Evolutionary conservation across 2,113 vertebrate species (phyloP), one percentile per base, ranked within the genome.

Genomic region (Chiloscyllium plagiosum): DNA sequence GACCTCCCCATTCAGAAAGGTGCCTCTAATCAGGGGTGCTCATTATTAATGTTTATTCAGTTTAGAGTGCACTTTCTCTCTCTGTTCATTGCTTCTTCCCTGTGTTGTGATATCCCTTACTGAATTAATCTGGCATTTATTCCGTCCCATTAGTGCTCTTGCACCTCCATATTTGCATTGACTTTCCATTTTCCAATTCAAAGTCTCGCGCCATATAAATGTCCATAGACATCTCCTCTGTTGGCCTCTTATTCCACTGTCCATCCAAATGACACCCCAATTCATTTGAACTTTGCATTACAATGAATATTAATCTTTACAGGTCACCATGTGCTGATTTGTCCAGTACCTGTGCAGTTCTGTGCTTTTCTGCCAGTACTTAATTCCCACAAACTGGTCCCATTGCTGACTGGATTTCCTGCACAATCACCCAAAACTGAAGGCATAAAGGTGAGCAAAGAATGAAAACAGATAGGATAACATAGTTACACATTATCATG

Each of bases 401-500:
- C 95, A 86, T 85, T 66, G 50, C n/a, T 85, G 76, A 97, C 97
- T 97, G 97, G 96, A 96, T 97, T 96, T 96, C 96, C 96, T 96
- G 97, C 97, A 97, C 96, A 96, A 96, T 97, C 96, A 97, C 96
- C 96, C 96, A 97, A 97, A 97, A 97, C 97, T 97, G 98, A 98
- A 98, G 98, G 98, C 98, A 98, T 97, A 98, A 97, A 97, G 98
- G 98, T 98, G 97, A 98, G 97, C 97, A 95, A 95, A 95, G 69
- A 95, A 97, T 95, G 95, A 95, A 96, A 96, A 96, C 96, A 96
- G 42, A 7, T 24, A 22, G 97, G 96, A 78, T 2, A 29, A 97
- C 97, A 96, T 97, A 97, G 97, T 98, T 97, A 99, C 98, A 99
- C 98, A 96, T 97, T 98, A 96, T 98, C 98, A 69, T 98, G 98